Base-by-base conservation (phyloP, 2,888 invertebrate species). In the Elgonia sp. region DNA sequence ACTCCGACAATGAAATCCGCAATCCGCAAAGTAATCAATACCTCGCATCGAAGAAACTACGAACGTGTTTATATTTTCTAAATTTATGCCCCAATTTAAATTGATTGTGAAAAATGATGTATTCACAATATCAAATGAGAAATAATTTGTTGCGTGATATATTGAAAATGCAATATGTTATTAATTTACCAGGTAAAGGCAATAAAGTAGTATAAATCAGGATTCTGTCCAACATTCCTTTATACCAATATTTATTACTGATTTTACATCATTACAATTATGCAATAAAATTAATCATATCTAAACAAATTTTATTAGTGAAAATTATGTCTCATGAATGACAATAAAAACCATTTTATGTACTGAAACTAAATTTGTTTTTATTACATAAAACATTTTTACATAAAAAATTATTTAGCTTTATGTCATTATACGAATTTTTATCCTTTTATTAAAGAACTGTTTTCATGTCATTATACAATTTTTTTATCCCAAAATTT, bases 21-120 rank as follows among this genome's bases (percentile, higher is more conserved):
- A 88, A 88, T 86, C 88, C 88, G 88, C 88, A 88, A 86, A 86
- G 88, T 88, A 86, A 88, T 88, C 88, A 88, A 88, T 88, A 88
- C 88, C 37, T 85, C 20, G 84, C 86, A 84, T 88, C 84, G 65
- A 83, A 88, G 86, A 88, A 84, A 86, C 77, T 86, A 29, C 62
- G 50, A 80, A 65, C 72, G 67, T 86, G 88, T 86, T 84, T 86
- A 82, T 88, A 62, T 83, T 88, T 86, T 63, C 63, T 60, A 75
- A 82, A 77, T 73, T 79, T 79, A 69, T 57, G 21, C 46, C 39
- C 37, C 16, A 16, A 42, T 73, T 72, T 21, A 29, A 77, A 21
- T 81, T 81, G 20, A 73, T 73, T 70, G 4, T 46, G 46, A 67
- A 63, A 63, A 72, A 79, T 79, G 29, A 10, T 55, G 18, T 42